A percentile compares a stretch with the other conserved stretches of the same genome.
Evolutionary conservation across 2,888 invertebrate species (phyloP).

Genomic region (Catotricha subobsoleta): DNA sequence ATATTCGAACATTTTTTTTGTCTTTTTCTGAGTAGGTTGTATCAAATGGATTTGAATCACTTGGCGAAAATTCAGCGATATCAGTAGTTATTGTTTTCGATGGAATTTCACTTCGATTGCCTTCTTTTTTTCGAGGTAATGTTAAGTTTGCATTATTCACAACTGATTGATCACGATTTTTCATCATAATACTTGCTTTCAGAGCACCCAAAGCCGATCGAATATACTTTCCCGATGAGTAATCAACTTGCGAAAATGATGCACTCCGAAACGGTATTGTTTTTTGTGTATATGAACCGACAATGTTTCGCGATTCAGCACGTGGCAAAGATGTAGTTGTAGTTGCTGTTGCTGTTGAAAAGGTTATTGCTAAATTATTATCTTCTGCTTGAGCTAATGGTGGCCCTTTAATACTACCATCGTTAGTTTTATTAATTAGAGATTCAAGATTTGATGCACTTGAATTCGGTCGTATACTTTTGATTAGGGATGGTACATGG

Average conservation of each 20-base stretch:
- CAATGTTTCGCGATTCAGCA: slow-evolving; percentile 39
- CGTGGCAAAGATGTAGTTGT: slow-evolving; percentile 30
- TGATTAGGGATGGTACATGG: slow-evolving; percentile 8
- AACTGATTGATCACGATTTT: slow-evolving; percentile 21
- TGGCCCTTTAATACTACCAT: background rate
- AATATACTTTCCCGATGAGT: slow-evolving; percentile 41
- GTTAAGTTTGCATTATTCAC: slow-evolving; percentile 22
- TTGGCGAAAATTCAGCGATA: background rate
- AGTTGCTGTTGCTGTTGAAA: background rate
- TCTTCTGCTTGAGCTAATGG: slow-evolving; percentile 10
- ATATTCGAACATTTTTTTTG: background rate
- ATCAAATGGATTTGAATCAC: too few species aligned
- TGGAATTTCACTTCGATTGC: slow-evolving; percentile 10
- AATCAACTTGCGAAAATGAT: slow-evolving; percentile 76
- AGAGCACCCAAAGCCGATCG: slow-evolving; percentile 27
- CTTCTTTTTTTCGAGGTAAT: slow-evolving; percentile 25
- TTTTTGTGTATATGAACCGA: slow-evolving; percentile 42
- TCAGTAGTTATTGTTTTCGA: background rate
- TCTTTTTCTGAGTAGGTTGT: too few species aligned
- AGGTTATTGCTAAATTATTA: slow-evolving; percentile 15
- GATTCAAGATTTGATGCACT: slow-evolving; percentile 26
- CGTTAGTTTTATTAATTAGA: slow-evolving; percentile 9
- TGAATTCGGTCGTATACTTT: slow-evolving; percentile 17
- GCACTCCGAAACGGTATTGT: slow-evolving; percentile 64
- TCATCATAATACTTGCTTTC: slow-evolving; percentile 20